Base-by-base conservation (phyloP, 1,140 invertebrate species). In the Drosophila tani region DNA sequence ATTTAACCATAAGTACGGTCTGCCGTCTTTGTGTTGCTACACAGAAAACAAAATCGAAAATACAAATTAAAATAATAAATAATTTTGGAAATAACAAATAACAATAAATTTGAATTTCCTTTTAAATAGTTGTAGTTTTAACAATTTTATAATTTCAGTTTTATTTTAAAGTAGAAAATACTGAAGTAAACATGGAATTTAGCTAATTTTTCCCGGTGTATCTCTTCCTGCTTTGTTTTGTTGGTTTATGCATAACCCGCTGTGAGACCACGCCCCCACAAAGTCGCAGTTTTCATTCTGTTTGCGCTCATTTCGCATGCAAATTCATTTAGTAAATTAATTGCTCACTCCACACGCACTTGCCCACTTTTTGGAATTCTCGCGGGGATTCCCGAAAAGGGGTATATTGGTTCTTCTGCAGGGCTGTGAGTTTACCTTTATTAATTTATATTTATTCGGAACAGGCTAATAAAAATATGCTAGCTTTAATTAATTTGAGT, bases 301-400 rank as follows among this genome's bases (percentile, higher is more conserved):
- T 85, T 81, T 81, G 69, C 66, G 75, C 73, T 82, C 79, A 86
- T 90, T 90, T 90, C 47, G 85, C 81, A 90, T 90, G 86, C 85
- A 90, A 90, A 90, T 90, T 90, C 85, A 90, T 85, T 90, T 90
- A 90, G 85, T 79, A 85, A 90, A 90, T 90, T 90, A 90, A 90
- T 90, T 90, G 85, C 79, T 76, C 82, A 85, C 74, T 91, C 86
- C 86, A 74, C 41, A 75, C 15, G 43, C 75, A 71, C 59, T 79
- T 79, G 53, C 66, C 75, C 51, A 58, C 32, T 71, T 57, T 75
- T 78, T 29, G 41, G 29, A 60, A 73, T 73, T 51, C 67, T 38
- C 68, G 35, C 7, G 38, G 46, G 69, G 29, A 60, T 35, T 59
- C 5, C 2, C 19, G 5, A 32, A 15, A 17, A 8, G 17, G 49